Evolutionary conservation across 1,140 invertebrate species (phyloP).

Genomic region (Aphelinus certus): DNA sequence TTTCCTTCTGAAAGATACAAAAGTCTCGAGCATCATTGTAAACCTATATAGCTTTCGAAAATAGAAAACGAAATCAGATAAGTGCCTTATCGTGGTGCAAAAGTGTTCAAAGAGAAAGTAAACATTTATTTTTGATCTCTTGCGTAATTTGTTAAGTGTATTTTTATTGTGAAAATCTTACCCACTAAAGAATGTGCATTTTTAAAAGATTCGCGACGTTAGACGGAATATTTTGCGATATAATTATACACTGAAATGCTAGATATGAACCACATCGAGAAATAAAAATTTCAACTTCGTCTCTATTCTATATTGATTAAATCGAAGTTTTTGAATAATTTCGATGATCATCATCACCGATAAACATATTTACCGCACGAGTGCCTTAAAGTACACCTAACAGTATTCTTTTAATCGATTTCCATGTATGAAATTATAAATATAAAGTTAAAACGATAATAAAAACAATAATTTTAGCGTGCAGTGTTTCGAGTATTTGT

Average conservation of each 20-base stretch:
- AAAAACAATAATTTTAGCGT: slow-evolving; percentile 43
- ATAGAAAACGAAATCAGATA: slow-evolving; percentile 31
- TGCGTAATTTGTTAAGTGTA: slow-evolving; percentile 35
- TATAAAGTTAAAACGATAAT: slow-evolving; percentile 42
- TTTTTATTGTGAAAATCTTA: slow-evolving; percentile 22
- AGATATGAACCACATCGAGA: slow-evolving; percentile 41
- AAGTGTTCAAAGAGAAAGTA: slow-evolving; percentile 35
- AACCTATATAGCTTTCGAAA: slow-evolving; percentile 33
- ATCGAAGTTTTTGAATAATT: slow-evolving; percentile 46
- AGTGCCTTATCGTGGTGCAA: slow-evolving; percentile 38
- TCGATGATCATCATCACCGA: slow-evolving; percentile 31
- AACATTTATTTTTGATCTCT: slow-evolving; percentile 37
- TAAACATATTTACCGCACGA: slow-evolving; percentile 54
- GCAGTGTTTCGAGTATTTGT: slow-evolving; percentile 29
- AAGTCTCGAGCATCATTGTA: slow-evolving; percentile 28
- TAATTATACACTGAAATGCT: slow-evolving; percentile 31
- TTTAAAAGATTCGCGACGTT: slow-evolving; percentile 2
- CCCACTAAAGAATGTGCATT: slow-evolving; percentile 24
- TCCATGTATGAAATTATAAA: slow-evolving; percentile 36
- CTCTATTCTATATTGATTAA: slow-evolving; percentile 43
- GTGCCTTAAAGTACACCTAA: slow-evolving; percentile 57
- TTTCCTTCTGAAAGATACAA: slow-evolving; percentile 33
- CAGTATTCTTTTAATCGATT: slow-evolving; percentile 51
- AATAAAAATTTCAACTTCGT: slow-evolving; percentile 46
- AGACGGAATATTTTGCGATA: slow-evolving; percentile 35